Evolutionary conservation across 2,797 vertebrate genomes (phyloP).

Genomic region (Acanthurus lineatus): DNA sequence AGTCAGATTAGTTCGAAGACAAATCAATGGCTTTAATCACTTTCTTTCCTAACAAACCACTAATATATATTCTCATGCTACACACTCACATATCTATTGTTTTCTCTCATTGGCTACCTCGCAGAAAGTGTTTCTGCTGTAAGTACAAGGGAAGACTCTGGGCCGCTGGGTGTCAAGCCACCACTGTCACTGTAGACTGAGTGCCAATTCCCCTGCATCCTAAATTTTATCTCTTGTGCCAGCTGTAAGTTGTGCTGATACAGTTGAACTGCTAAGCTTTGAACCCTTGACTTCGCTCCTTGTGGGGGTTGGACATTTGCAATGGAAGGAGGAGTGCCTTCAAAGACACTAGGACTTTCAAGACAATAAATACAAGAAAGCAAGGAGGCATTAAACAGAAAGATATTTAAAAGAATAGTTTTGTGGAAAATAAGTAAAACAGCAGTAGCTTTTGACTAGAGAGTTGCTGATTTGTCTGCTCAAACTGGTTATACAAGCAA

Average conservation of each 20-base stretch:
- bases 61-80: slow-evolving; percentile 23
- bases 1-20: slow-evolving; percentile 25
- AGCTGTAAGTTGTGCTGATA: slow-evolving; percentile 73
- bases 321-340: slow-evolving; percentile 31
- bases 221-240: slow-evolving; percentile 71
- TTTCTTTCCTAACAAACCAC: background rate
- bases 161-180: slow-evolving; percentile 60
- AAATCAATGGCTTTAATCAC: slow-evolving; percentile 27
- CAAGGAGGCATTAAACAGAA: background rate
- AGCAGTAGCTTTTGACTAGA: background rate
- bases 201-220: slow-evolving; percentile 74
- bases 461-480: slow-evolving; percentile 1
- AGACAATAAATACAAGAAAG: slow-evolving; percentile 20
- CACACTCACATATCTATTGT: slow-evolving; percentile 28
- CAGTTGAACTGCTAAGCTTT: slow-evolving; percentile 72
- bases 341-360: slow-evolving; percentile 53
- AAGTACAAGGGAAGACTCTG: slow-evolving; percentile 55
- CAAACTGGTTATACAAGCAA: background rate
- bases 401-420: background rate
- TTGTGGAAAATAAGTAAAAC: background rate
- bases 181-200: slow-evolving; percentile 50
- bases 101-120: slow-evolving; percentile 33
- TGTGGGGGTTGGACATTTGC: slow-evolving; percentile 59
- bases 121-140: slow-evolving; percentile 47
- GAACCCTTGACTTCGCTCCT: slow-evolving; percentile 68